Evolutionary conservation across 2,797 vertebrate species (phyloP).

Genomic region (Sebastes itinus): DNA sequence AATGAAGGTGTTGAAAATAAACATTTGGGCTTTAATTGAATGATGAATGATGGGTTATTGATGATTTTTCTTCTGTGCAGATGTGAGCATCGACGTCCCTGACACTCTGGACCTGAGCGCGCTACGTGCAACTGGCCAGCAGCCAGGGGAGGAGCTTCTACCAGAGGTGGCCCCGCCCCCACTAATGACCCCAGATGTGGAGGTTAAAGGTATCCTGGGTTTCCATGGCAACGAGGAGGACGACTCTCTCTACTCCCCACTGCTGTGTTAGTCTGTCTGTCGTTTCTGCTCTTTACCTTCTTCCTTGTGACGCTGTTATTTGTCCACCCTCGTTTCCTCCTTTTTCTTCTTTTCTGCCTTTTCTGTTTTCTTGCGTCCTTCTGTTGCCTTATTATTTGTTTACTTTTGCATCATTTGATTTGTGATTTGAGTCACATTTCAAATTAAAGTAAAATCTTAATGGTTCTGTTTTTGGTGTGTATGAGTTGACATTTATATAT

Average conservation of each 20-base stretch:
- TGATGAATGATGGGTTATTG: background rate
- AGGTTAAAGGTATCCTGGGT: conserved; percentile 99
- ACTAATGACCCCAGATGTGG: conserved; percentile 97
- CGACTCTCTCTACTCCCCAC: conserved; percentile 99
- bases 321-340: conserved; percentile 36
- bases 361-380: conserved; percentile 54
- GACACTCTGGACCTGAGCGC: conserved; percentile 94
- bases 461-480: background rate
- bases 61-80: conserved; percentile 69
- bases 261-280: conserved; percentile 99
- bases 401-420: conserved; percentile 13
- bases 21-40: background rate
- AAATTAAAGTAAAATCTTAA: background rate
- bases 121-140: conserved; percentile 90
- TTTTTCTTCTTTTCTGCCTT: conserved; percentile 57
- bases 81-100: conserved; percentile 98
- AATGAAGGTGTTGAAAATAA: background rate
- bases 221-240: conserved; percentile 99
- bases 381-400: conserved; percentile 53
- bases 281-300: conserved; percentile 69
- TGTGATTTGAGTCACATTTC: conserved; percentile 25
- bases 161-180: conserved; percentile 97
- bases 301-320: conserved; percentile 21
- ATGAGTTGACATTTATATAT: background rate
- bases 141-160: conserved; percentile 96